Base-by-base conservation (phyloP, 2,888 invertebrate genomes). In the Hesperia comma region DNA sequence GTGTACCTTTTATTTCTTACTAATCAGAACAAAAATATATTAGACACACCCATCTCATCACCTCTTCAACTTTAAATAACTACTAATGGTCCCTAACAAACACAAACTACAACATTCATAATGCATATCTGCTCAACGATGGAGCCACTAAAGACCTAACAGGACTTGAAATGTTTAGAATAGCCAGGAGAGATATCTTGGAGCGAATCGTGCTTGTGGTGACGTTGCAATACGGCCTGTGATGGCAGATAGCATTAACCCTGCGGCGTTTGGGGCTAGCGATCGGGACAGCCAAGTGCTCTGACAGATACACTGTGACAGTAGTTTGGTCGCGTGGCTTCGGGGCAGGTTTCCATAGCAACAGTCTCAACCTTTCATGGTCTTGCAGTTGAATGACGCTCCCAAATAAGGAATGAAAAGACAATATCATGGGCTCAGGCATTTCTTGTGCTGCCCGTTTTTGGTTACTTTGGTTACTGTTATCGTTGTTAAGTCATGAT, bases 231-330 rank as follows among this genome's bases (percentile, higher is more conserved):
- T 61, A 37, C 61, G 58, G n/a, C 0, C 37, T 6, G 33, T 17
- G 61, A 61, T 61, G 21, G 49, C 53, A 61, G 53, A 53, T 61
- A 53, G 53, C 53, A 61, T 61, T 61, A 61, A 53, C 61, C 61
- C 53, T 3, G 19, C 49, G 12, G 49, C 49, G 19, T 49, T 19
- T 19, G 17, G 49, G 19, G 17, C 17, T 49, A 10, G 19, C 17
- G 19, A 19, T 10, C 5, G 14, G 12, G 49, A 19, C 49, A 19
- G 17, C 43, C 15, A 17, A 46, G 43, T 17, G 15, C 15, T 6
- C 0, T 17, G 43, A 46, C 43, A 46, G 43, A 17, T 17, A 5
- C 15, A 46, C 43, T 12, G 43, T 6, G 43, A 46, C 43, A 43
- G 41, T 14, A 14, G 15, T 10, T 17, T 8, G 8, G 43, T 46